Percentiles rank a stretch among this genome's conserved stretches.
Conservation (phyloP, 2,888 invertebrate genomes). For the Vannuccia rotundouncinata region DNA sequence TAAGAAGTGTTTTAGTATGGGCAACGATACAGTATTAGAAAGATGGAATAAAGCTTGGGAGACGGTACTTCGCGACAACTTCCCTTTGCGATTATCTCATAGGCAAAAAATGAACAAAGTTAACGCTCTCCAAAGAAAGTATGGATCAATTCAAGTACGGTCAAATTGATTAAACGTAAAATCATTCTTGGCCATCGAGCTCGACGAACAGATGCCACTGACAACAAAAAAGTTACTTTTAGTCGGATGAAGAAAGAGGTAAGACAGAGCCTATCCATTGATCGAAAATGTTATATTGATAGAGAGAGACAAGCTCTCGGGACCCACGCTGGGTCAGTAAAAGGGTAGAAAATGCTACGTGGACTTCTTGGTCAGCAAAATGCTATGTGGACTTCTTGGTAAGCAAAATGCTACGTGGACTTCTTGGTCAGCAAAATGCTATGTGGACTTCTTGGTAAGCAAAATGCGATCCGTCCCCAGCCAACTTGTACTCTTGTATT, state of each 20-base stretch:
- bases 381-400: no score
- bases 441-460: no score
- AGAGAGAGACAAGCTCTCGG: background rate
- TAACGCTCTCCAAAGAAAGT: background rate
- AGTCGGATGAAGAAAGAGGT: background rate
- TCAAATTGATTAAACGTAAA: background rate
- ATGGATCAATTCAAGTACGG: background rate
- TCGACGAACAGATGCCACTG: background rate
- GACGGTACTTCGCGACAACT: background rate
- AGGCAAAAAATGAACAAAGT: background rate
- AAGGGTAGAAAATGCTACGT: background rate
- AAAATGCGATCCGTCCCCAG: background rate
- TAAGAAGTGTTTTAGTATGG: no score
- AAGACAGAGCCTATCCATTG: background rate
- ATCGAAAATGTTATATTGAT: background rate
- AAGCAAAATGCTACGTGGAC: background rate
- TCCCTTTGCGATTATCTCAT: background rate
- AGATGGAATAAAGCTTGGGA: background rate
- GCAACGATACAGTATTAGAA: background rate
- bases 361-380: background rate
- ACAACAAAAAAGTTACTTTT: background rate
- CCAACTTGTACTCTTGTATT: background rate
- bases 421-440: background rate
- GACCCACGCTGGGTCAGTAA: background rate
- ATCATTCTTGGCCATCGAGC: background rate